Conservation (phyloP, 2,797 vertebrate genomes). For the Sylvia borin region DNA sequence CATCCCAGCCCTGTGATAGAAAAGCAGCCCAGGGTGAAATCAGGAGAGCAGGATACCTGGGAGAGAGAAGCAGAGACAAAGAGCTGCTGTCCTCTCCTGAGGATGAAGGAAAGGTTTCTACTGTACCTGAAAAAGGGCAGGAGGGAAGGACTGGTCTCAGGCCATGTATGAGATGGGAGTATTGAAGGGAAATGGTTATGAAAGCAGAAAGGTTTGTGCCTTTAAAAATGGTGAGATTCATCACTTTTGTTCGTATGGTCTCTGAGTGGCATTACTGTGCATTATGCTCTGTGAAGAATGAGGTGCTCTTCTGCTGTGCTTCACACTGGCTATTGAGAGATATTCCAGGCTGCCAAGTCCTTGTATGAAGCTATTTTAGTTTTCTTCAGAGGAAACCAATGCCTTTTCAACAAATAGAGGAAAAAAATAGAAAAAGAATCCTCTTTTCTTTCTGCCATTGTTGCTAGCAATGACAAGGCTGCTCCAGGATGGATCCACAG, state of each 20-base stretch:
- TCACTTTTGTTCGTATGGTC: not conserved
- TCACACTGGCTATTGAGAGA: constrained; percentile 5
- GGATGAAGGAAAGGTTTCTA: not conserved
- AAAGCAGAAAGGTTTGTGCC: not conserved
- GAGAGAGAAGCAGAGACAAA: not conserved
- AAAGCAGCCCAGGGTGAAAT: not conserved
- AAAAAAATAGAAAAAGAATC: not conserved
- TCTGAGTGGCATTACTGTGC: not conserved
- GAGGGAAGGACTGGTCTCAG: not conserved
- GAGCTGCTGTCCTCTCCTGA: not conserved
- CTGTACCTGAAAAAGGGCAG: not conserved
- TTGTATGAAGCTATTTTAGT: constrained; percentile 26
- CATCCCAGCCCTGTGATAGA: not conserved
- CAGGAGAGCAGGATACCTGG: not conserved
- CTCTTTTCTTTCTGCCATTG: constrained; percentile 8
- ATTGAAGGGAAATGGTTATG: not conserved
- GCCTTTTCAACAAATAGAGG: constrained; percentile 17
- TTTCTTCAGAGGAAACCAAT: constrained; percentile 30
- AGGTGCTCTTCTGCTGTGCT: not conserved
- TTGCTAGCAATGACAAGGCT: not conserved
- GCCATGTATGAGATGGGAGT: not conserved
- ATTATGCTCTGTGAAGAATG: not conserved
- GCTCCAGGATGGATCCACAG: not conserved
- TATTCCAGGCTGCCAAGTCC: not conserved
- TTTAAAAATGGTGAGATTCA: not conserved